Conservation (phyloP, 2,797 vertebrate genomes). For the Alexandromys oeconomus region DNA sequence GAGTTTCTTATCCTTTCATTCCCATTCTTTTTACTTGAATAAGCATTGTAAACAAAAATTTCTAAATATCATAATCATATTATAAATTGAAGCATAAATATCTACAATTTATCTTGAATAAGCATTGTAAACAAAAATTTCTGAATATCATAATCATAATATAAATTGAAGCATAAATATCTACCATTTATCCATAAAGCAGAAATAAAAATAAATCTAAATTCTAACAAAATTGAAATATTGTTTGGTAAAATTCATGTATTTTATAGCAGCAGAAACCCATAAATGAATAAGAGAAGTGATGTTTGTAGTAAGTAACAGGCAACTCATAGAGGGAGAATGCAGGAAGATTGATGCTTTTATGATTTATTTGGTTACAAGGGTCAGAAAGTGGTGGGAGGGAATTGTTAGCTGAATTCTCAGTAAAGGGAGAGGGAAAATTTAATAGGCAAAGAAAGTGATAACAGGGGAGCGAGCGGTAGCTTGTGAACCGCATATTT, state of each 20-base stretch:
- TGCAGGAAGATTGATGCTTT: not conserved
- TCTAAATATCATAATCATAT: not conserved
- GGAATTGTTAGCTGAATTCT: not conserved
- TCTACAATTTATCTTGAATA: not conserved
- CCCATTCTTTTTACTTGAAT: not conserved
- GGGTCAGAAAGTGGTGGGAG: not conserved
- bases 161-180: slow-evolving; percentile 22
- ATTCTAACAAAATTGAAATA: not conserved
- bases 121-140: not conserved
- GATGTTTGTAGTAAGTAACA: not conserved
- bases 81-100: slow-evolving; percentile 33
- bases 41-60: slow-evolving; percentile 3
- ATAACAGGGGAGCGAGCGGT: not conserved
- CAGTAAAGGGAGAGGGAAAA: not conserved
- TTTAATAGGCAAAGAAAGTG: not conserved
- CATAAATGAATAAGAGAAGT: not conserved
- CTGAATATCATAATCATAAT: not conserved
- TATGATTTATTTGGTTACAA: not conserved
- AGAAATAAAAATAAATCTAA: not conserved
- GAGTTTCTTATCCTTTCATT: not conserved
- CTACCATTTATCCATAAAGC: not conserved
- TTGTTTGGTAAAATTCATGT: slow-evolving; percentile 14
- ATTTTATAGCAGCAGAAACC: not conserved
- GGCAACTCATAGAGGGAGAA: not conserved
- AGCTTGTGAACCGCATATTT: not conserved